Evolutionary conservation across 1,140 invertebrate species (phyloP), one percentile per base, ranked within the genome.

Genomic region (Glossosoma conforme): DNA sequence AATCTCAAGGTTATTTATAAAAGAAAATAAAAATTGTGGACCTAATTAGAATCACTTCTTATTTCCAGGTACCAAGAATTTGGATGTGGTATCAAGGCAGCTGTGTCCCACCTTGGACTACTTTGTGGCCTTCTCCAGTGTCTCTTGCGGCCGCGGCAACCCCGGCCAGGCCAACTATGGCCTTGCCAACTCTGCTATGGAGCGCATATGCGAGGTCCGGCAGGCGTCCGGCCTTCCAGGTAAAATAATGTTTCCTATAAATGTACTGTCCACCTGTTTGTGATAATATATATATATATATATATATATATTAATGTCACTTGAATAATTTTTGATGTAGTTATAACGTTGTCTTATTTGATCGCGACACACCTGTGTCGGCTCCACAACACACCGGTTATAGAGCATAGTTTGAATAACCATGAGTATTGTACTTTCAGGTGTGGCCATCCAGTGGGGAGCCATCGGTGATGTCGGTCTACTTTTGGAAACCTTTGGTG

Each of bases 401-500:
- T n/a, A n/a, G n/a, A n/a, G n/a, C n/a, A n/a, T n/a, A n/a, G n/a
- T n/a, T n/a, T n/a, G n/a, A n/a, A n/a, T n/a, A n/a, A n/a, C n/a
- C n/a, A n/a, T n/a, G n/a, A n/a, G 14, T 36, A 15, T 46, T 13
- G 21, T 28, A 45, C 40, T 44, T 37, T 66, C 66, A 25, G 83
- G 78, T 30, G 72, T 95, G 13, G 91, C 94, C 18, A 91, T 98
- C 56, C 95, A 98, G 68, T 98, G 95, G 94, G 96, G 96, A 59
- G 93, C 93, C 32, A 91, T 98, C 62, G 95, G 93, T 54, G 95
- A 98, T 69, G 96, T 98, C 15, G 96, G 95, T 48, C 74, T 98
- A 17, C 81, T 97, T 43, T 65, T 90, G 51, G 91, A 96, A 53
- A 87, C 81, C 22, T 85, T 96, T 77, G 88, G 87, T 17, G 79